Evolutionary conservation across 2,888 invertebrate species (phyloP).

Genomic region (Cataglyphis cursor): DNA sequence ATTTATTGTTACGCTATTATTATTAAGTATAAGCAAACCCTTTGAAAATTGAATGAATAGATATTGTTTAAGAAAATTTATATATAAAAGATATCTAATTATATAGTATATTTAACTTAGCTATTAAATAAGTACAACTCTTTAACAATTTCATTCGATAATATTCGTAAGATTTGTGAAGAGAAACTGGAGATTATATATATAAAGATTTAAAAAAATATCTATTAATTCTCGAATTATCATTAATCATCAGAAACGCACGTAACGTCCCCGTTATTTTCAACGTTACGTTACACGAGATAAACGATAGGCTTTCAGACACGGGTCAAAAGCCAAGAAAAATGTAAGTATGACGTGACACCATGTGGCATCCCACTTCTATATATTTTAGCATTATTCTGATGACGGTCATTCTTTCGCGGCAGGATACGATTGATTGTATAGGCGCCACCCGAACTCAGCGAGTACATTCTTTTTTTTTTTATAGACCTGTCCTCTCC

Average conservation of each 20-base stretch:
- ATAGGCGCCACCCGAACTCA: not conserved
- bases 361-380: slow-evolving; percentile 68
- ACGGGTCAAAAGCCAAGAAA: slow-evolving; percentile 58
- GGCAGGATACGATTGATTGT: slow-evolving; percentile 14
- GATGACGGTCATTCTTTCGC: slow-evolving; percentile 14
- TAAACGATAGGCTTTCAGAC: not conserved
- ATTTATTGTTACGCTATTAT: not conserved
- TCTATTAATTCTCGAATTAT: not conserved
- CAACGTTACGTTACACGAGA: slow-evolving; percentile 9
- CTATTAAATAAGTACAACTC: not conserved
- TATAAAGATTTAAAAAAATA: not conserved
- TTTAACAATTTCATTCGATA: not conserved
- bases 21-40: not conserved
- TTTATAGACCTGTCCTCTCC: not conserved
- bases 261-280: slow-evolving; percentile 23
- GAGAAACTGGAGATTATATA: not conserved
- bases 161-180: not conserved
- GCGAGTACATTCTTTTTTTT: slow-evolving; percentile 9
- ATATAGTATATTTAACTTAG: not conserved
- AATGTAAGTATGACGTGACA: slow-evolving; percentile 69
- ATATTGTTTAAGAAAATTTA: too few relatives aligned
- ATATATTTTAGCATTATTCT: slow-evolving; percentile 42
- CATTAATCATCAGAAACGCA: not conserved
- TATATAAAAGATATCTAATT: not conserved
- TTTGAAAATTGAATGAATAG: not conserved